A percentile compares a stretch with the other conserved stretches of the same genome.
phyloP scores from a whole-genome alignment of 2,113 vertebrate genomes.

The Barbus barbus region DNA sequence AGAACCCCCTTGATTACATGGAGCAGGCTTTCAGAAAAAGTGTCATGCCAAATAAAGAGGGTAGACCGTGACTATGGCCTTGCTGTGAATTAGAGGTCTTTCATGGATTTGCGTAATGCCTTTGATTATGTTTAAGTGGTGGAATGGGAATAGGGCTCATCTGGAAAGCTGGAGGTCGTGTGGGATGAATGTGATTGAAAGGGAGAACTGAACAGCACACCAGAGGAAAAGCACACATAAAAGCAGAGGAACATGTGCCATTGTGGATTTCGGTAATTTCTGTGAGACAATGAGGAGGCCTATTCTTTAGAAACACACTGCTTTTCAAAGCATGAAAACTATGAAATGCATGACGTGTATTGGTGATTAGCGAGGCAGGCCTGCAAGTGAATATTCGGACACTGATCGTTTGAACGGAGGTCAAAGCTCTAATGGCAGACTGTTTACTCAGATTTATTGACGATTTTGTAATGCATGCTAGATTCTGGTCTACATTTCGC shows the following conservation, averaged over 20 bases:
- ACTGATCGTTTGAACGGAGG: slow-evolving; percentile 30
- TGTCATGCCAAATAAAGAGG: slow-evolving; percentile 36
- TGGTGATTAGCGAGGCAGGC: slow-evolving; percentile 33
- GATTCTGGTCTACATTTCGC: neutral
- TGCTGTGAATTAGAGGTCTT: slow-evolving; percentile 41
- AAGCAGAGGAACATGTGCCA: neutral
- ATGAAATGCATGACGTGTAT: slow-evolving; percentile 38
- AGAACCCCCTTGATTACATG: slow-evolving; percentile 9
- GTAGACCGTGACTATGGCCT: slow-evolving; percentile 17
- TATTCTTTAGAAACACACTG: slow-evolving; percentile 19
- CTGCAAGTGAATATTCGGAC: slow-evolving; percentile 21
- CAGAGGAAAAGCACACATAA: slow-evolving; percentile 33
- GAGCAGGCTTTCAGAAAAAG: slow-evolving; percentile 42
- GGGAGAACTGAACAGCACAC: neutral
- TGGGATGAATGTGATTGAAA: slow-evolving; percentile 17
- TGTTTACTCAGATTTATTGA: slow-evolving; percentile 6
- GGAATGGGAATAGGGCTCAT: slow-evolving; percentile 23
- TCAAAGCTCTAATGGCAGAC: slow-evolving; percentile 30
- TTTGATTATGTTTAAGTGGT: slow-evolving; percentile 41
- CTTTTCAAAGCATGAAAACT: slow-evolving; percentile 43
- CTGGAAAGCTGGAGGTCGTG: slow-evolving; percentile 27
- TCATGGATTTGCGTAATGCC: slow-evolving; percentile 41
- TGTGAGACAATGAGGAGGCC: slow-evolving; percentile 1
- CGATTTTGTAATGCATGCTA: slow-evolving; percentile 15
- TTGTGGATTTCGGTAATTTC: slow-evolving; percentile 31